phyloP scores from a whole-genome alignment of 2,113 vertebrate genomes.

The Meleagris gallopavo region DNA sequence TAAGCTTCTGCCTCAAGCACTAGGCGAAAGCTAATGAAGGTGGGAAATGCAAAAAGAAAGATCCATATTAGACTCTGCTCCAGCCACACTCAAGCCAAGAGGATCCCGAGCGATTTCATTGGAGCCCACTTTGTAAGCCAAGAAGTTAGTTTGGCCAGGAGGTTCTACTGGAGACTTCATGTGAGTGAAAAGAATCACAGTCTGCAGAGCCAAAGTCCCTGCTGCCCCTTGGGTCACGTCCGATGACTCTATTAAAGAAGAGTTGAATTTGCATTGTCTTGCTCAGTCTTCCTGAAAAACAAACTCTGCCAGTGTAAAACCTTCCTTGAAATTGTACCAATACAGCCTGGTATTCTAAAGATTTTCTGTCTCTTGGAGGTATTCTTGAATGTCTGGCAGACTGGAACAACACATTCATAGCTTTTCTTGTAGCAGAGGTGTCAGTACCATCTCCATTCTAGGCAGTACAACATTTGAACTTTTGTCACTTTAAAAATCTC shows the following conservation, averaged over 20 bases:
- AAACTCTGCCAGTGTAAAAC: not conserved
- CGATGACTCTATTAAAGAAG: not conserved
- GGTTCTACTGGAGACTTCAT: not conserved
- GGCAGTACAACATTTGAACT: not conserved
- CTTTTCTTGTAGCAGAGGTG: not conserved
- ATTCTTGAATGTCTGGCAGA: not conserved
- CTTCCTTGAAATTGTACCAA: not conserved
- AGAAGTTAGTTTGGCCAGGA: not conserved
- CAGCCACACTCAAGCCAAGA: not conserved
- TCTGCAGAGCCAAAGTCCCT: not conserved
- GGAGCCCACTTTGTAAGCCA: not conserved
- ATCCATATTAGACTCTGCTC: not conserved
- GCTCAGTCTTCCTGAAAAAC: not conserved
- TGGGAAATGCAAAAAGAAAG: not conserved
- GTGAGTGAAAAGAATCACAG: not conserved
- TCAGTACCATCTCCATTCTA: not conserved
- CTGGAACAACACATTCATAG: not conserved
- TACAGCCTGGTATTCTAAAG: not conserved
- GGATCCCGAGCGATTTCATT: not conserved
- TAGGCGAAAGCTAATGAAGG: not conserved
- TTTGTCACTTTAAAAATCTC: not conserved
- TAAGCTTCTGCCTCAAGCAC: not conserved
- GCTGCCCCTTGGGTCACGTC: not conserved
- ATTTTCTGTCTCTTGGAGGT: not conserved
- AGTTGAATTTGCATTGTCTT: not conserved